phyloP scores from a whole-genome alignment of 2,888 invertebrate species.

The Dynastes maya region DNA sequence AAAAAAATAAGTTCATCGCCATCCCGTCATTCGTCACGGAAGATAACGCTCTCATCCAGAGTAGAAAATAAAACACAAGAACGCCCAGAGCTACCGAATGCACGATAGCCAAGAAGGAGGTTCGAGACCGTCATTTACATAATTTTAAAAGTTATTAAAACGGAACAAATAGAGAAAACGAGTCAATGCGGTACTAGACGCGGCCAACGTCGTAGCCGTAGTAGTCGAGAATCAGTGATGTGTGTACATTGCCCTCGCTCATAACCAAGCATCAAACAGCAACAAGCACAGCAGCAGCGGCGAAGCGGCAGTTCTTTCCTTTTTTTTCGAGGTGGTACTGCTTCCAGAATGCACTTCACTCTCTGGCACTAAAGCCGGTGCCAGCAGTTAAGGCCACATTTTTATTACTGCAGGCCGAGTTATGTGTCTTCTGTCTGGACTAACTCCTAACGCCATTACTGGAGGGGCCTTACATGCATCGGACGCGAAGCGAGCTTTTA shows the following conservation, averaged over 20 bases:
- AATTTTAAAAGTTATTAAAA: slow-evolving; percentile 52
- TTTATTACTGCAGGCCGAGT: slow-evolving; percentile 60
- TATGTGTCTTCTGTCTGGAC: slow-evolving; percentile 62
- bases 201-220: slow-evolving; percentile 54
- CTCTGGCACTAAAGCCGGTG: slow-evolving; percentile 57
- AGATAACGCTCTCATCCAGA: not conserved
- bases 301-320: slow-evolving; percentile 50
- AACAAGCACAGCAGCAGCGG: slow-evolving; percentile 29
- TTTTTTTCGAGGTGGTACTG: slow-evolving; percentile 48
- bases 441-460: slow-evolving; percentile 52
- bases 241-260: slow-evolving; percentile 54
- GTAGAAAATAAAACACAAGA: slow-evolving; percentile 2
- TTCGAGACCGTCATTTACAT: slow-evolving; percentile 49
- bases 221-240: slow-evolving; percentile 54
- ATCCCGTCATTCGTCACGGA: not conserved
- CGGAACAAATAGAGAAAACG: slow-evolving; percentile 51
- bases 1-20: not conserved
- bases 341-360: slow-evolving; percentile 54
- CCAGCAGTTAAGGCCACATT: slow-evolving; percentile 60
- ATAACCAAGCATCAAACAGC: slow-evolving; percentile 42
- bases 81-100: slow-evolving; percentile 18
- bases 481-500: slow-evolving; percentile 47
- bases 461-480: slow-evolving; percentile 42
- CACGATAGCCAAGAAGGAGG: slow-evolving; percentile 32
- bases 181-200: slow-evolving; percentile 49